phyloP scores from a whole-genome alignment of 2,888 invertebrate genomes.

The Tetragonisca angustula region DNA sequence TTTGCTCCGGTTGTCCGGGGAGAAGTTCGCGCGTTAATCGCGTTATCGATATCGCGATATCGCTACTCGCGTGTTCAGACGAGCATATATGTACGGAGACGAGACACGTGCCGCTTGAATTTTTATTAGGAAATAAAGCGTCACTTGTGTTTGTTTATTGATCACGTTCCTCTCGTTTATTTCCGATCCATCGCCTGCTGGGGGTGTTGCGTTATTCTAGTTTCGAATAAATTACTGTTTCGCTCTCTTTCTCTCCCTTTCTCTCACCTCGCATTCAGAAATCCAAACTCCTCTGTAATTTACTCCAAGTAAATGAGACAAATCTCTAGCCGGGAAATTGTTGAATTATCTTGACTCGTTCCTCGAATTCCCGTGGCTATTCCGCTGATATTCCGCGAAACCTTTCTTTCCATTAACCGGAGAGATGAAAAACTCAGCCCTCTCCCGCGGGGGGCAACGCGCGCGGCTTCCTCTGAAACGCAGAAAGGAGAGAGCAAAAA shows the following conservation, averaged over 20 bases:
- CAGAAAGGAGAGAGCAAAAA: no score
- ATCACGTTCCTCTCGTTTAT: background rate
- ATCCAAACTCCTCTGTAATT: background rate
- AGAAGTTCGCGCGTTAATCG: background rate
- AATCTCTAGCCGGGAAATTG: background rate
- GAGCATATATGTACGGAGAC: no score
- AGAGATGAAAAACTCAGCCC: conserved; percentile 17
- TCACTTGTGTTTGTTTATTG: background rate
- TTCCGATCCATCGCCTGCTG: background rate
- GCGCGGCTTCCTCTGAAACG: background rate
- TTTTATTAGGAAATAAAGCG: background rate
- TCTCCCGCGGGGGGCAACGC: background rate
- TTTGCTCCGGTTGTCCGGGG: no score
- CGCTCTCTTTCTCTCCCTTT: background rate
- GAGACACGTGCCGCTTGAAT: background rate
- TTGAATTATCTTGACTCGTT: background rate
- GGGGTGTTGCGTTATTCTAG: background rate
- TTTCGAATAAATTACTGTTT: background rate
- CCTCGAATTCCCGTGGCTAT: background rate
- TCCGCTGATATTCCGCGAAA: background rate
- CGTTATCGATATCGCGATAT: background rate
- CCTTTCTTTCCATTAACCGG: background rate
- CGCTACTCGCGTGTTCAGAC: background rate
- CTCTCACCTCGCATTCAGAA: background rate
- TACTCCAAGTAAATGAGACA: background rate